Evolutionary conservation across 1,140 invertebrate species (phyloP), one percentile per base, ranked within the genome.

Genomic region (Delia radicum): DNA sequence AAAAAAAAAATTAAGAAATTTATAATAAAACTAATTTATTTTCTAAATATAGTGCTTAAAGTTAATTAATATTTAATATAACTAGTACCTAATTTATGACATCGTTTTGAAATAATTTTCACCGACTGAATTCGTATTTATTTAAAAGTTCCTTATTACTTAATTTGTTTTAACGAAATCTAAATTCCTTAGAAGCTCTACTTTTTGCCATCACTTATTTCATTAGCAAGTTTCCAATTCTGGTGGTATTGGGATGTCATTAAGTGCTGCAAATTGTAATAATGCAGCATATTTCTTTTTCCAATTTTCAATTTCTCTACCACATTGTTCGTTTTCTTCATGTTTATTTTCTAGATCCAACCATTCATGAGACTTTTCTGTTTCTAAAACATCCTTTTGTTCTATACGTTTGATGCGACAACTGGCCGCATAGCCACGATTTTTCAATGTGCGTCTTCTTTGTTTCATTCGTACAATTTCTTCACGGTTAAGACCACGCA

Each of bases 391-490:
- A 83, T 97, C 96, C 84, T 97, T 96, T 81, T 97, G 95, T 79
- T 96, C 95, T 62, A 97, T 95, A 31, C 96, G 87, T 86, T 97
- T 97, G 61, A 96, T 96, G 0, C 96, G 91, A 82, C 95, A 98
- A 79, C 94, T 96, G 2, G 96, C 96, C 1, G 96, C 96, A 82
- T 98, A 98, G 0, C 96, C 96, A 77, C 96, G 89, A 85, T 98
- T 98, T 83, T 98, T 98, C 0, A 98, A 85, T 0, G 96, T 98
- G 37, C 96, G 86, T 29, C 96, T 87, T 13, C 96, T 88, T 81
- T 98, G 96, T 83, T 98, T 98, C 95, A 97, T 96, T 6, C 93
- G 90, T 42, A 95, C 91, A 78, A 97, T 96, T 81, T 97, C 94
- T 67, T 96, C 94, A 61, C 94, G 87, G 0, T 92, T 92, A 0